Percentiles rank a stretch among this genome's conserved stretches.
Conservation (phyloP, 2,888 invertebrate species). For the Sussaba pulchella region DNA sequence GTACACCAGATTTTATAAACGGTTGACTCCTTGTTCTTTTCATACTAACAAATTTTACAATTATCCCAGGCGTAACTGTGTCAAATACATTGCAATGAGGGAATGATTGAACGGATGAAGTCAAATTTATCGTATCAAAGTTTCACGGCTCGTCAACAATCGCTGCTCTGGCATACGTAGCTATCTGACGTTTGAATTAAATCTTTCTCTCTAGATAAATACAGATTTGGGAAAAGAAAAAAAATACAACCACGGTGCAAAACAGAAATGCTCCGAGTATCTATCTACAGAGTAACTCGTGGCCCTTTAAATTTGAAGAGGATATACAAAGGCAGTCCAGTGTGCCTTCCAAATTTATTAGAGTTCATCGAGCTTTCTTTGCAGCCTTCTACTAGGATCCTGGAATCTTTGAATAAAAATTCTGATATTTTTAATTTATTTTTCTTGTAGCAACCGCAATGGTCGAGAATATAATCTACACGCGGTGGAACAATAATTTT, state of each 20-base stretch:
- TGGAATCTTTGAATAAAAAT: neutral
- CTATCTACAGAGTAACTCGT: no score
- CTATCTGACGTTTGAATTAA: no score
- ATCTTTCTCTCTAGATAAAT: no score
- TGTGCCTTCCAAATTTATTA: neutral
- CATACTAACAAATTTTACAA: constrained; percentile 26
- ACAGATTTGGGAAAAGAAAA: no score
- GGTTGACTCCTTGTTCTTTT: neutral
- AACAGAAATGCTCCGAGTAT: no score
- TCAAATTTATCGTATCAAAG: neutral
- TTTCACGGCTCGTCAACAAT: neutral
- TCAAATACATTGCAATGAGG: neutral
- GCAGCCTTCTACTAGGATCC: constrained; percentile 8
- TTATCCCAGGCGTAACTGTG: constrained; percentile 12
- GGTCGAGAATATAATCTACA: neutral
- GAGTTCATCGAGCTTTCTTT: neutral
- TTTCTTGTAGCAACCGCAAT: neutral
- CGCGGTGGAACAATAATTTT: no score
- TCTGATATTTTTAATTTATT: neutral
- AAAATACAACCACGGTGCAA: no score
- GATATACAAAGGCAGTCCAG: no score
- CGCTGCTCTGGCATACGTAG: no score
- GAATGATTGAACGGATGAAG: neutral
- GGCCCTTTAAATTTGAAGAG: no score
- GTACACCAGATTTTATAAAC: no score